Conservation (phyloP, 2,113 vertebrate genomes). For the Microcebus lehilahytsara region DNA sequence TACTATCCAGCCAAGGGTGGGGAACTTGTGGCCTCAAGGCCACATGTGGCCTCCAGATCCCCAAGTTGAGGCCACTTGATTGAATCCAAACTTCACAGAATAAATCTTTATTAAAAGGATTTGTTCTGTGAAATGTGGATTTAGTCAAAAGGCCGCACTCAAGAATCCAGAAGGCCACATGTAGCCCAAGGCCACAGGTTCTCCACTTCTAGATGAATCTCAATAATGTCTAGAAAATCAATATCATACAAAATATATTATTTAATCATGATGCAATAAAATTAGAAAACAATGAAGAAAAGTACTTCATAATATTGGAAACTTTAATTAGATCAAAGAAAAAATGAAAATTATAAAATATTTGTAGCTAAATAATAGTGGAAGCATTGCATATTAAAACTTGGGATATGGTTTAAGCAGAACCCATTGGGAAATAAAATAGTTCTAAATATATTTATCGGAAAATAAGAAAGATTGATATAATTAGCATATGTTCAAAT, state of each 20-base stretch:
- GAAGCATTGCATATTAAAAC: background rate
- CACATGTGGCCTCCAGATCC: too few relatives aligned
- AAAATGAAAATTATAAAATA: conserved; percentile 6
- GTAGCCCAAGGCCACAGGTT: too few relatives aligned
- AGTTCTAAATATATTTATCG: background rate
- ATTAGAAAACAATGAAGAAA: conserved; percentile 18
- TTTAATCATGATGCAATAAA: background rate
- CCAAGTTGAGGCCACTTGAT: too few relatives aligned
- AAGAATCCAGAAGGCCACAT: too few relatives aligned
- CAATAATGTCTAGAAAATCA: background rate
- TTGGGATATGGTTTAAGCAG: background rate
- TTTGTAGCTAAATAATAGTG: background rate
- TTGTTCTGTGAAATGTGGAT: too few relatives aligned
- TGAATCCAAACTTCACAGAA: too few relatives aligned
- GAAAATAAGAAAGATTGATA: conserved; percentile 5
- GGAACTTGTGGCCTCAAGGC: too few relatives aligned
- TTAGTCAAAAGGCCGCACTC: too few relatives aligned
- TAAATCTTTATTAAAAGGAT: too few relatives aligned
- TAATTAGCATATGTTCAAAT: background rate
- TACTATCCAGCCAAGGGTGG: background rate
- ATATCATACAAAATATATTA: background rate
- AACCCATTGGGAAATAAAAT: background rate
- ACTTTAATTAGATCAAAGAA: background rate
- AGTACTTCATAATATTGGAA: background rate
- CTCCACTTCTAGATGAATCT: background rate